Base-by-base conservation (phyloP, 2,888 invertebrate species). In the Silvanus unidentatus region DNA sequence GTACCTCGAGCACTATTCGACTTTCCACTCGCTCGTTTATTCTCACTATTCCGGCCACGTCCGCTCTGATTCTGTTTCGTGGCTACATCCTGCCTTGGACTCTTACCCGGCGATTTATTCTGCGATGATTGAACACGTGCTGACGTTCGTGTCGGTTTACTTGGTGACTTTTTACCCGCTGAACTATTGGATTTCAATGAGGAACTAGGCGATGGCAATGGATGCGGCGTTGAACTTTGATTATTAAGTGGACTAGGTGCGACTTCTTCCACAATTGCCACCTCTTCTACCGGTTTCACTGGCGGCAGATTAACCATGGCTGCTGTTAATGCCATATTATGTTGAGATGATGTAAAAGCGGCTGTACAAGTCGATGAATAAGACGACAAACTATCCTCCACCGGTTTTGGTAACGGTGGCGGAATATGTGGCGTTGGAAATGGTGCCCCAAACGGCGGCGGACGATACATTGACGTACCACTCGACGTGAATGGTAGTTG, bases 261-360 rank as follows among this genome's bases (percentile, higher is more conserved):
- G 4, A 37, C 37, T n/a, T 13, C 16, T 9, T 13, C 15, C 4
- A 39, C 10, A 5, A 49, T 32, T 11, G 45, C 51, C 36, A 48
- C 53, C 29, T 49, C 49, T 14, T 57, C 59, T 1, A 46, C 40
- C 1, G 47, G 49, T 35, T 49, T 50, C 45, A 22, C n/a, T 14
- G 62, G 58, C 1, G 80, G 79, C 2, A 86, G 80, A 40, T 86
- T 85, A 10, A 88, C 86, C 80, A 88, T 86, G 1, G 87, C 86
- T 8, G 87, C 84, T 0, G 88, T 88, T 9, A 89, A 70, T 1
- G 87, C 87, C 74, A 89, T 81, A 61, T 88, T 89, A 64, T 88
- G 88, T 45, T 86, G 84, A 0, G 88, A 86, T 5, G 88, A 83
- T 1, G 88, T 88, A 64, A 89, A 90, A 2, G 89, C 84, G 4